Conservation (phyloP, 1,140 invertebrate species). For the Lerema accius region DNA sequence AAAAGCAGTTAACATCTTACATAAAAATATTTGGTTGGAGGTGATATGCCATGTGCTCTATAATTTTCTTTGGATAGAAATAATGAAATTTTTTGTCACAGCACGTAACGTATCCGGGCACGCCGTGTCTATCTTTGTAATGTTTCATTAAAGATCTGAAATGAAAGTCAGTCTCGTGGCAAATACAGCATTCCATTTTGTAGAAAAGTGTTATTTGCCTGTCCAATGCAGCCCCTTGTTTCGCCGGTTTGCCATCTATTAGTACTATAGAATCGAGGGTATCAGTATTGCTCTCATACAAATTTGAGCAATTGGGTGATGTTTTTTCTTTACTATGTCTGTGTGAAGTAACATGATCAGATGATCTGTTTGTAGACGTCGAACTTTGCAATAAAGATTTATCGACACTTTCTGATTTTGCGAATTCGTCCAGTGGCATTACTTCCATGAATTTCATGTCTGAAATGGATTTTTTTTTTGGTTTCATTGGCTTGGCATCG, state of each 20-base stretch:
- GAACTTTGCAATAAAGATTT: slow-evolving; percentile 57
- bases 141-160: slow-evolving; percentile 75
- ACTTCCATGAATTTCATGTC: slow-evolving; percentile 69
- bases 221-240: slow-evolving; percentile 66
- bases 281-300: slow-evolving; percentile 37
- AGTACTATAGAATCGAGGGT: slow-evolving; percentile 63
- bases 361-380: slow-evolving; percentile 37
- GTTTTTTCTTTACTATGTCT: slow-evolving; percentile 38
- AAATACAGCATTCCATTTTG: slow-evolving; percentile 78
- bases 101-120: slow-evolving; percentile 74
- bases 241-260: slow-evolving; percentile 69
- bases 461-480: slow-evolving; percentile 55
- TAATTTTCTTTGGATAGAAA: slow-evolving; percentile 76
- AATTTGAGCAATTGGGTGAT: slow-evolving; percentile 18
- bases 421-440: slow-evolving; percentile 75
- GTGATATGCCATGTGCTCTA: slow-evolving; percentile 78
- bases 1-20: slow-evolving; percentile 47
- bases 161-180: slow-evolving; percentile 67
- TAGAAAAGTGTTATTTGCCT: slow-evolving; percentile 75
- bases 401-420: slow-evolving; percentile 63
- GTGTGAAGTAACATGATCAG: slow-evolving; percentile 13
- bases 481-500: slow-evolving; percentile 51
- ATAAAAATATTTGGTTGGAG: slow-evolving; percentile 75
- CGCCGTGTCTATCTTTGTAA: slow-evolving; percentile 75
- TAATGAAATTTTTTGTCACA: slow-evolving; percentile 78